Evolutionary conservation across 2,797 vertebrate species (phyloP).

Genomic region (Adrianichthys oophorus): DNA sequence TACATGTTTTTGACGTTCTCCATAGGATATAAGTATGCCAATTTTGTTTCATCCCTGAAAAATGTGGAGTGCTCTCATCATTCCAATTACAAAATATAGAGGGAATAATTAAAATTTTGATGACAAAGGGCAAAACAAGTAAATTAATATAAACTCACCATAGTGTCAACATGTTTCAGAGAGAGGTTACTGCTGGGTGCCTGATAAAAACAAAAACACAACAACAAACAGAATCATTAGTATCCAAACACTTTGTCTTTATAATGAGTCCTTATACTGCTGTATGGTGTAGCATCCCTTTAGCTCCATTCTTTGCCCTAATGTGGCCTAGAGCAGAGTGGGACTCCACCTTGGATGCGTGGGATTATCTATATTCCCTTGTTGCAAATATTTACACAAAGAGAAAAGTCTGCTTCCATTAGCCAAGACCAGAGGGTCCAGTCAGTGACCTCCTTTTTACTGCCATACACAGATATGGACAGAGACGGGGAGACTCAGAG

Average conservation of each 20-base stretch:
- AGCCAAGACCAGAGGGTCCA: conserved; percentile 55
- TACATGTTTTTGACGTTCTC: no score
- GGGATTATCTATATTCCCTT: conserved; percentile 72
- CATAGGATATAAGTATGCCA: no score
- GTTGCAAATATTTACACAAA: conserved; percentile 79
- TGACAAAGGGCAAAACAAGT: neutral
- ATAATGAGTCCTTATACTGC: neutral
- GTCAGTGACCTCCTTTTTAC: conserved; percentile 45
- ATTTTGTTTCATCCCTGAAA: no score
- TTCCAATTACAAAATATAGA: no score
- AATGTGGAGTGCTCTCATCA: no score
- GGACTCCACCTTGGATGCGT: conserved; percentile 54
- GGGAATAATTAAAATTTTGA: no score
- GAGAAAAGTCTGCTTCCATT: conserved; percentile 67
- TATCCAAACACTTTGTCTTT: neutral
- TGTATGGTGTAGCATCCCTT: conserved; percentile 1
- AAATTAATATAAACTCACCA: conserved; percentile 76
- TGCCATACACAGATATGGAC: conserved; percentile 77
- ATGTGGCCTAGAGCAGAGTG: conserved; percentile 57
- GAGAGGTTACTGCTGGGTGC: conserved; percentile 80
- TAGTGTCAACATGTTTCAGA: conserved; percentile 85
- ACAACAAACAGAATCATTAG: no score
- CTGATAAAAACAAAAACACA: conserved; percentile 58
- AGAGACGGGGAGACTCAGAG: conserved; percentile 16
- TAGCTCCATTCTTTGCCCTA: conserved; percentile 62